These are phyloP conservation scores for Arctocebus calabarensis DNA, from an alignment of 2,797 vertebrate genomes.

Conservation along the genomic window DNA sequence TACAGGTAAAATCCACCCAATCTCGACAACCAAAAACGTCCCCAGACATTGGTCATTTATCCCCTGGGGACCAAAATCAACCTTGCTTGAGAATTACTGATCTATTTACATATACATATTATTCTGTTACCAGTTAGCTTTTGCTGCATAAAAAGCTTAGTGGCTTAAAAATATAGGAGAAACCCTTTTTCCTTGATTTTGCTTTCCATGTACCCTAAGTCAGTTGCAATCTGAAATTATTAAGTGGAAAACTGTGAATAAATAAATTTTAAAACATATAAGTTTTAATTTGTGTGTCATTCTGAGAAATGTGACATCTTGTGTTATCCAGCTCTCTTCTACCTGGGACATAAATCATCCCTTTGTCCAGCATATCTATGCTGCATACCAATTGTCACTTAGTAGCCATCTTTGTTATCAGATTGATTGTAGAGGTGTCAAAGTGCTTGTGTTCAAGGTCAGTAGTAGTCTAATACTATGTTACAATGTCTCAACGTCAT, in stretches of 20 bases:
- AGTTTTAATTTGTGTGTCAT: background rate
- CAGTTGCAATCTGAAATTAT: background rate
- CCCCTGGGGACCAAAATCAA: background rate
- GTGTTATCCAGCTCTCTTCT: background rate
- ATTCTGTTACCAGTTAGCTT: slow-evolving; percentile 50
- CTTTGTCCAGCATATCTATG: background rate
- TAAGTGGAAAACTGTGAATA: background rate
- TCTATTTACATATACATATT: background rate
- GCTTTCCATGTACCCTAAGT: background rate
- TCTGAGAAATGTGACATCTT: background rate
- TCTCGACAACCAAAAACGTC: slow-evolving; percentile 11
- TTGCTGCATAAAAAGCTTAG: background rate
- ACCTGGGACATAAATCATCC: background rate
- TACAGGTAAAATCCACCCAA: background rate
- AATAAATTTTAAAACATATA: background rate
- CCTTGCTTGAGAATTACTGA: slow-evolving; percentile 39
- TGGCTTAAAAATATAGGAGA: background rate
- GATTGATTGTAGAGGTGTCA: background rate
- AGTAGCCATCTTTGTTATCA: background rate
- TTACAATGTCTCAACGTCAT: background rate
- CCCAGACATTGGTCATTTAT: background rate
- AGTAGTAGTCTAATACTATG: background rate
- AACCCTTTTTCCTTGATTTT: background rate
- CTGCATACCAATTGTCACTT: background rate
- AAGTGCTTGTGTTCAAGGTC: background rate